Base-by-base conservation (phyloP, 2,888 invertebrate species). In the Halictus ligatus region DNA sequence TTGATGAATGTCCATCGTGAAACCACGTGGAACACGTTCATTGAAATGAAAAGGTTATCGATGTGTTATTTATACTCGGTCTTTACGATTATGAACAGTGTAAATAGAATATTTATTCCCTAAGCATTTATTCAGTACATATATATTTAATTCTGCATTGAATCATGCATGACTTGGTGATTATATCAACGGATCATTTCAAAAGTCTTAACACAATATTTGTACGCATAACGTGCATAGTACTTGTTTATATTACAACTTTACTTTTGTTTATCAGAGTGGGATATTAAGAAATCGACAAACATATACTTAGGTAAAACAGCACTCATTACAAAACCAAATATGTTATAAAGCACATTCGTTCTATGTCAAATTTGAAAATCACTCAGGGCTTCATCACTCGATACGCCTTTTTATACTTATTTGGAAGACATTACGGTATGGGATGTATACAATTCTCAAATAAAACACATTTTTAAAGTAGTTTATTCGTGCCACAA, bases 301-400 rank as follows among this genome's bases (percentile, higher is more conserved):
- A 43, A 54, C 50, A 64, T 58, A 35, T 29, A 82, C 15, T 25
- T 67, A 58, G 35, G 13, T 50, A 50, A 78, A 78, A 25, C 64
- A 72, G 60, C 35, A 71, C 21, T 35, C 64, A 50, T 40, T 77
- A 69, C 18, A 82, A 81, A 67, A 75, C 21, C 21, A 71, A 43
- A 71, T 43, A 69, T 29, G 40, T n/a, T 72, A 76, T 48, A 81
- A 74, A 87, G 71, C 25, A 67, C 74, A 60, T 60, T 81, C 71
- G 15, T 58, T 71, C 67, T 48, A 81, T 73, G 48, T 82, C 64
- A 75, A 88, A 82, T 71, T 78, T 83, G 78, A 15, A 80, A 79
- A 83, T 82, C 54, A 86, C 87, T 90, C 89, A 87, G 89, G 89
- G 84, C 74, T 72, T 86, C 81, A 78, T 85, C 43, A 81, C 54